Evolutionary conservation across 2,797 vertebrate genomes (phyloP), one percentile per base, ranked within the genome.

Genomic region (Hypotaenidia philippensis): DNA sequence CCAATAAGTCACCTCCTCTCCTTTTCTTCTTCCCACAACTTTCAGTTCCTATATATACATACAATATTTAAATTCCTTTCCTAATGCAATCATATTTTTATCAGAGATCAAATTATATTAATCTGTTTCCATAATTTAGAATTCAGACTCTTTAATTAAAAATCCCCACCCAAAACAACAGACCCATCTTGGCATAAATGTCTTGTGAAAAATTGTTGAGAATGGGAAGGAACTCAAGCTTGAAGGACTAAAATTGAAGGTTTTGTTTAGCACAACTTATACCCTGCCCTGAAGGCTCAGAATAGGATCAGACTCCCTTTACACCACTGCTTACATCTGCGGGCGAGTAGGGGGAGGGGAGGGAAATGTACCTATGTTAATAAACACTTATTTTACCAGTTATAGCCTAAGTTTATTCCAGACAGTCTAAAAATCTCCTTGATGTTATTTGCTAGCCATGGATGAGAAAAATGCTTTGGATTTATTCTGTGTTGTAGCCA

Each of bases 291-390:
- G 19, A 25, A 84, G 61, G 34, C 38, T 86, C 26, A 57, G 49
- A 79, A 50, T 22, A 87, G 20, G 36, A 60, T 68, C 49, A 63
- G 38, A 66, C 5, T 86, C 15, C 29, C 7, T 68, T 72, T 71
- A 63, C 44, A 80, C 9, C 11, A 77, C 3, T n/a, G 9, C 2
- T 76, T 61, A 27, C 41, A 60, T 27, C 36, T 61, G 19, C 0
- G 0, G 2, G 14, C 4, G 18, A 27, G 26, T 1, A 10, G 3
- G 14, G 5, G 2, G 3, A 2, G 7, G 21, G 8, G 6, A 8
- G 14, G 14, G 3, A 66, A 86, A 63, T 25, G 4, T 4, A 9
- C 9, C 8, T 50, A 12, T 59, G 34, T 29, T 65, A 83, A 82
- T 32, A 21, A 44, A 66, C 81, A 55, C 11, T 38, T 66, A 25